Base-by-base conservation (phyloP, 2,113 vertebrate species). In the Anolis sagrei region DNA sequence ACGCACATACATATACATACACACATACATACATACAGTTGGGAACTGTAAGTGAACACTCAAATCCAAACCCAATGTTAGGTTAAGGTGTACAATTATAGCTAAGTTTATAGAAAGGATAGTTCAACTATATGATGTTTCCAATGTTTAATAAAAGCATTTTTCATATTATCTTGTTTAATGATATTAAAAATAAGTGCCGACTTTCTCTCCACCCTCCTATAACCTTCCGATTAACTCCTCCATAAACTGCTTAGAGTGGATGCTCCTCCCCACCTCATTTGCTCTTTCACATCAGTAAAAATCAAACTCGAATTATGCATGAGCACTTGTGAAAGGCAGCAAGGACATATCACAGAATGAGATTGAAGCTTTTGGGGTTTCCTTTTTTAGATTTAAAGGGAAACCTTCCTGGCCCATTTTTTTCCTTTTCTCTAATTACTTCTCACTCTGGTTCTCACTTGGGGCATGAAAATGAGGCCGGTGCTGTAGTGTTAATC, bases 341-440 rank as follows among this genome's bases (percentile, higher is more conserved):
- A 88, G 72, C 58, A 86, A 54, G 34, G 36, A 51, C 36, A 62
- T 79, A 73, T 79, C 51, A 72, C 34, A n/a, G 49, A 62, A 72
- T 44, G 36, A 79, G 76, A 81, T 79, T 18, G 82, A 69, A 16
- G 1, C 2, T 27, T 73, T 85, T 84, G 36, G 82, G 44, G 4
- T 75, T 72, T 13, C 48, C 49, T 83, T 85, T 78, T 79, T 85
- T 85, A 79, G 48, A 79, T 79, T 85, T 85, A 85, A 9, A 18
- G 69, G 81, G 86, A 51, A 82, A 2, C 0, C 0, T 0, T 25
- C 4, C 2, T 85, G 7, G 18, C 27, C 69, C 70, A 69, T 86
- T 84, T 2, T 0, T 51, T 2, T 1, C 34, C 23, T 8, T 51
- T 73, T 70, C 23, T 48, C 49, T 48, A 76, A 70, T 74, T 49